Evolutionary conservation across 2,888 invertebrate genomes (phyloP), one percentile per base, ranked within the genome.

Genomic region (Erebia aethiops): DNA sequence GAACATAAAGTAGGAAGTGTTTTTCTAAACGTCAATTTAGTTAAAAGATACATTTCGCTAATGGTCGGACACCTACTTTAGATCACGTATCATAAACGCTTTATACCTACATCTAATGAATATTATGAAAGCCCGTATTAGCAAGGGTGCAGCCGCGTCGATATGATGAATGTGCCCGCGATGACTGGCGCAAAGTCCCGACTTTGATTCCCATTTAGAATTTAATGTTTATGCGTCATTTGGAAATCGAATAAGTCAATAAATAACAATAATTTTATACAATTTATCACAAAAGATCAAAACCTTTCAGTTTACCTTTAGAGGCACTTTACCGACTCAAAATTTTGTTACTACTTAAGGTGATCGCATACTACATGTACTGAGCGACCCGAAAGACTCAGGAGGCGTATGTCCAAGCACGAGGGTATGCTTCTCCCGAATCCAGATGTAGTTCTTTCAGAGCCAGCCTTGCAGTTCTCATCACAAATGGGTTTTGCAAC

Each of bases 131-230:
- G 87, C 85, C 60, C 18, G 73, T 69, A 69, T 73, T 69, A 71
- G 85, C 82, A 82, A 79, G 91, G 92, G 91, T 87, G 92, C 87
- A 89, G 90, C 83, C 83, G 79, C 80, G 85, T 85, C 86, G 83
- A 86, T 88, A 81, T 93, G 92, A 93, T 92, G 86, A 90, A 93
- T 93, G 91, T 81, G 81, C 76, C 72, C 76, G 57, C 81, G 80
- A 88, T 93, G 93, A 93, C 93, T 90, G 76, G 92, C 85, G 78
- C 75, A 81, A 73, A 68, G 71, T 82, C 83, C 85, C 81, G 81
- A 77, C 79, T 87, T 88, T 82, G 82, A 84, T 86, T 90, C 87
- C 84, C 84, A 85, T 85, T 87, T 84, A 82, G 81, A 82, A 82
- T 86, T 82, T 81, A 84, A 77, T 77, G 62, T 67, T 69, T 67